A percentile compares a stretch with the other conserved stretches of the same genome.
Conservation (phyloP, 2,888 invertebrate genomes). For the Spodoptera littoralis region DNA sequence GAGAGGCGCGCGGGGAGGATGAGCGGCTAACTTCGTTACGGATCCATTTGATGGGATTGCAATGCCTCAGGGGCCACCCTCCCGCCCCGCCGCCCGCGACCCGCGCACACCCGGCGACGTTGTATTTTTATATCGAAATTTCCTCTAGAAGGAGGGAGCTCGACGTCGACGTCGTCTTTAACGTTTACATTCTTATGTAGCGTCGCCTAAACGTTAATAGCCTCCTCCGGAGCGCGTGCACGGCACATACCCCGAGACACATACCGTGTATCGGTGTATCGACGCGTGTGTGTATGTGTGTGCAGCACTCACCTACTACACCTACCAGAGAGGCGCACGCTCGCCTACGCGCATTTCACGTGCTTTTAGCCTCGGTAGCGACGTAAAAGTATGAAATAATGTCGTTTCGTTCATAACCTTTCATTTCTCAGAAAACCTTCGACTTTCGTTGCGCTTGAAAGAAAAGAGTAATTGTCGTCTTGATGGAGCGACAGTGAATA, state of each 20-base stretch:
- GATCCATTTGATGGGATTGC: constrained; percentile 94
- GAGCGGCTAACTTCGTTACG: constrained; percentile 92
- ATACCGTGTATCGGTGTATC: constrained; percentile 37
- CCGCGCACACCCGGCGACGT: constrained; percentile 74
- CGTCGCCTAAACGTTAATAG: constrained; percentile 88
- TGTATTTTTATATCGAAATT: constrained; percentile 89
- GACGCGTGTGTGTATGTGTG: constrained; percentile 42
- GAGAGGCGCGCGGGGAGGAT: constrained; percentile 88
- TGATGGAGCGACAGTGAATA: constrained; percentile 72
- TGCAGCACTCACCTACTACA: constrained; percentile 19
- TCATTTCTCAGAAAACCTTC: constrained; percentile 77
- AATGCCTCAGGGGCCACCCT: constrained; percentile 87
- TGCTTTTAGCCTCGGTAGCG: constrained; percentile 79
- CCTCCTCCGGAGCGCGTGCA: constrained; percentile 78
- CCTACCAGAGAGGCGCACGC: constrained; percentile 46
- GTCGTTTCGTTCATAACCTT: constrained; percentile 77
- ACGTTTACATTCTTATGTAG: constrained; percentile 89
- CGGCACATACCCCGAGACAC: constrained; percentile 58
- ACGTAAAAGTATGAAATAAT: constrained; percentile 79
- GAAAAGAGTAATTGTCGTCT: constrained; percentile 73
- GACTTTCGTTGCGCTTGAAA: constrained; percentile 72
- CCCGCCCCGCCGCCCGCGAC: constrained; percentile 60
- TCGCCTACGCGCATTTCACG: constrained; percentile 74
- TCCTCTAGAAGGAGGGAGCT: constrained; percentile 84
- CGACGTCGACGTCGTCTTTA: constrained; percentile 85